phyloP scores from a whole-genome alignment of 1,140 invertebrate genomes.

The Platorchestia sp. region DNA sequence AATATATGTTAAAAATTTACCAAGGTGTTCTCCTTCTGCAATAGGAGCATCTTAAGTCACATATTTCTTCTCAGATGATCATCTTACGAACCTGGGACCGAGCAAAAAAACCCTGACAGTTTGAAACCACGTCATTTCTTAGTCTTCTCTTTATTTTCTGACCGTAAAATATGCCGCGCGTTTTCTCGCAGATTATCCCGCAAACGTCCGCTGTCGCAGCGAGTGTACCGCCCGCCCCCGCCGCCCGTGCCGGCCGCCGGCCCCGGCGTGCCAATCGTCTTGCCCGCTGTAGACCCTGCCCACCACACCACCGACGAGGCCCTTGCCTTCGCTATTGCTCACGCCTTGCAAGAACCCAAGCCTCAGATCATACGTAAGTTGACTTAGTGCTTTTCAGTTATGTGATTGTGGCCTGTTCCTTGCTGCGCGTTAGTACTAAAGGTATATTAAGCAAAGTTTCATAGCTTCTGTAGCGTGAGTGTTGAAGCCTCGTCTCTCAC shows the following conservation, averaged over 20 bases:
- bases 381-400: background rate
- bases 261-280: background rate
- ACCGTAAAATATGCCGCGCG: background rate
- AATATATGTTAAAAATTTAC: no score
- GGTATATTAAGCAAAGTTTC: no score
- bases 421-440: background rate
- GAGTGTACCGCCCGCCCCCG: background rate
- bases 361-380: slow-evolving; percentile 56
- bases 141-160: no score
- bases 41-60: no score
- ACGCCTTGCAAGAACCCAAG: slow-evolving; percentile 55
- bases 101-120: no score
- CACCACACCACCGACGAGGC: slow-evolving; percentile 20
- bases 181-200: slow-evolving; percentile 4
- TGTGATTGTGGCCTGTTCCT: background rate
- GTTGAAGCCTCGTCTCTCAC: background rate
- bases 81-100: no score
- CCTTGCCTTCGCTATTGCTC: slow-evolving; percentile 44
- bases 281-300: slow-evolving; percentile 9
- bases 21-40: no score
- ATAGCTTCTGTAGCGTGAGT: background rate
- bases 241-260: background rate
- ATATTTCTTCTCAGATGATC: no score
- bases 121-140: no score
- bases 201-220: slow-evolving; percentile 47